phyloP scores from a whole-genome alignment of 1,140 invertebrate genomes.

The Bombus picipes region DNA sequence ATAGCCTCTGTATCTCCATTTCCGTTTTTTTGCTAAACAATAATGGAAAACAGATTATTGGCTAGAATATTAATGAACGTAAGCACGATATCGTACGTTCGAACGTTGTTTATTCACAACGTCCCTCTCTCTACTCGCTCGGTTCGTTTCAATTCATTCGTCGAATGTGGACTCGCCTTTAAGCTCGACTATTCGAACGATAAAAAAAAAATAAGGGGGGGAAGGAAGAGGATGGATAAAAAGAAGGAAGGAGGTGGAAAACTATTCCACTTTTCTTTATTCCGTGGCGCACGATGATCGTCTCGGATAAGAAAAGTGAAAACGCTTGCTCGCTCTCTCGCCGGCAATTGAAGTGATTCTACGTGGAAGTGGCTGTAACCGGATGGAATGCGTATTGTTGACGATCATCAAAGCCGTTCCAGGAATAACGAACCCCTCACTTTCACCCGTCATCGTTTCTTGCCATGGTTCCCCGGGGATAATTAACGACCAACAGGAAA shows the following conservation, averaged over 20 bases:
- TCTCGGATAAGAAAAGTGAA: slow-evolving; percentile 49
- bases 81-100: too few relatives aligned
- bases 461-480: slow-evolving; percentile 23
- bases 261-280: not conserved
- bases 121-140: not conserved
- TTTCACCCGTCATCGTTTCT: slow-evolving; percentile 49
- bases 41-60: not conserved
- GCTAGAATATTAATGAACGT: not conserved
- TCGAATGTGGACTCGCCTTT: not conserved
- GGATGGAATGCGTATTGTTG: slow-evolving; percentile 51
- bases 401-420: slow-evolving; percentile 42
- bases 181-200: not conserved
- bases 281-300: not conserved
- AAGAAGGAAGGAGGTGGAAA: too few relatives aligned
- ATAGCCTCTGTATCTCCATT: not conserved
- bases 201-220: too few relatives aligned
- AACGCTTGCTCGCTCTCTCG: slow-evolving; percentile 33
- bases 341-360: slow-evolving; percentile 36
- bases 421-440: slow-evolving; percentile 31
- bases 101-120: not conserved
- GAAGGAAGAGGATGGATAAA: too few relatives aligned
- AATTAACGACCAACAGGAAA: slow-evolving; percentile 44
- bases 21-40: not conserved
- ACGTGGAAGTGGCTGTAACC: slow-evolving; percentile 19
- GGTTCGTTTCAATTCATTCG: not conserved